Conservation (phyloP, 2,888 invertebrate species). For the Drosophila suboccidentalis region DNA sequence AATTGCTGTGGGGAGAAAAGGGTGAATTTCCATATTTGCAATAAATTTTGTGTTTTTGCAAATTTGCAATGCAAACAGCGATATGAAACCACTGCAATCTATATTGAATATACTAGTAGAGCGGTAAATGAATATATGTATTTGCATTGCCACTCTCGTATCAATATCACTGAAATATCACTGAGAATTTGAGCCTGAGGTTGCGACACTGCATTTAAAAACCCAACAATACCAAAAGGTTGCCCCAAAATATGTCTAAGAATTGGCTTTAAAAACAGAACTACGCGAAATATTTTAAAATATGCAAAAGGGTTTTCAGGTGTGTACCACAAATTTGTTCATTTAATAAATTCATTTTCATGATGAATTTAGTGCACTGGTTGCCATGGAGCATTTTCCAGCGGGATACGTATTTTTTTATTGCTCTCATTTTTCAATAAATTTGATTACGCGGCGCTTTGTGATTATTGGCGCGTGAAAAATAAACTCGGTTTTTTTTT, state of each 20-base stretch:
- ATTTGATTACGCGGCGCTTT: slow-evolving; percentile 79
- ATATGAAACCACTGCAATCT: slow-evolving; percentile 30
- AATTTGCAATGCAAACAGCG: slow-evolving; percentile 45
- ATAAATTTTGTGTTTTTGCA: slow-evolving; percentile 32
- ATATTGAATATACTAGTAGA: slow-evolving; percentile 7
- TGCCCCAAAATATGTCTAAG: not conserved
- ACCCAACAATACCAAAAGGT: not conserved
- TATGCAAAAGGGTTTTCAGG: slow-evolving; percentile 2
- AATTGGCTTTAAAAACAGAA: not conserved
- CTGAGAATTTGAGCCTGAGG: not conserved
- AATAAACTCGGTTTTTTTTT: slow-evolving; percentile 73
- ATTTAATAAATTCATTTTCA: slow-evolving; percentile 48
- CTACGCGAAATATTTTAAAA: not conserved
- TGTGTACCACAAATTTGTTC: not conserved
- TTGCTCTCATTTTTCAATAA: slow-evolving; percentile 77
- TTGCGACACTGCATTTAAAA: not conserved
- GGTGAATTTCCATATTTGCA: slow-evolving; percentile 6
- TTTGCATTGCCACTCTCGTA: not conserved
- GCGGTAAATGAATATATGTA: slow-evolving; percentile 9
- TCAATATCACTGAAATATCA: not conserved
- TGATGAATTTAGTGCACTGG: slow-evolving; percentile 50
- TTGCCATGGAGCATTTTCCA: slow-evolving; percentile 21
- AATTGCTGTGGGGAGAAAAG: slow-evolving; percentile 4
- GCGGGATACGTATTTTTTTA: slow-evolving; percentile 58
- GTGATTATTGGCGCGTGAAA: slow-evolving; percentile 82